Percentiles rank a stretch among this genome's conserved stretches.
Conservation (phyloP, 2,888 invertebrate genomes). For the Cataglyphis rosenhaueri region DNA sequence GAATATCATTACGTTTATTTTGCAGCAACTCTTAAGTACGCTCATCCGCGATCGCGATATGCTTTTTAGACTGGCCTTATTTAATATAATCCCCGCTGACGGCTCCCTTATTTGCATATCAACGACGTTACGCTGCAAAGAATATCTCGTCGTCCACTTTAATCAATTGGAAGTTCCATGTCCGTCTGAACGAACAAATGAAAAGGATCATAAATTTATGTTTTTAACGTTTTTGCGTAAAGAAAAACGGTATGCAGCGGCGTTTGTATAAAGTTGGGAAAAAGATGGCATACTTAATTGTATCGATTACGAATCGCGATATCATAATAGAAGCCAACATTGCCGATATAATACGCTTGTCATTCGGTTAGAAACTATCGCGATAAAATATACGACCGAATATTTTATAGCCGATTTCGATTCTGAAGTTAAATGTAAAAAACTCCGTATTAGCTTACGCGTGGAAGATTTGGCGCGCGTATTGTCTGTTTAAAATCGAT, state of each 20-base stretch:
- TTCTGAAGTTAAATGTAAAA: background rate
- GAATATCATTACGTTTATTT: slow-evolving; percentile 44
- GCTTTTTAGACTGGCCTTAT: slow-evolving; percentile 39
- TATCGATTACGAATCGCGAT: background rate
- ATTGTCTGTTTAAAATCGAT: slow-evolving; percentile 8
- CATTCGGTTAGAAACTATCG: background rate
- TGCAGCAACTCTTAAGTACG: slow-evolving; percentile 44
- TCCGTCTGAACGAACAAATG: background rate
- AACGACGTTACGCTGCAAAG: slow-evolving; percentile 6
- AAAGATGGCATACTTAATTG: background rate
- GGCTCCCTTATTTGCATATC: slow-evolving; percentile 45
- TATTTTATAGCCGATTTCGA: slow-evolving; percentile 17
- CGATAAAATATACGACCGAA: background rate
- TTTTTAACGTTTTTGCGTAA: background rate
- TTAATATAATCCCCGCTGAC: slow-evolving; percentile 43
- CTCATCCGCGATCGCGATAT: slow-evolving; percentile 49
- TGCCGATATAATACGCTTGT: background rate
- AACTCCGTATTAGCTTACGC: slow-evolving; percentile 4
- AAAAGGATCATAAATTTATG: background rate
- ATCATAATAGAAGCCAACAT: background rate
- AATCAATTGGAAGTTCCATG: slow-evolving; percentile 19
- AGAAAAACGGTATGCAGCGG: background rate
- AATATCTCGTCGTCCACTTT: slow-evolving; percentile 5
- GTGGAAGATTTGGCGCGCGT: slow-evolving; percentile 38
- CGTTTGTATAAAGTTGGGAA: background rate